A percentile compares a stretch with the other conserved stretches of the same genome.
Conservation (phyloP, 2,797 vertebrate genomes). For the Acanthiza pusilla region DNA sequence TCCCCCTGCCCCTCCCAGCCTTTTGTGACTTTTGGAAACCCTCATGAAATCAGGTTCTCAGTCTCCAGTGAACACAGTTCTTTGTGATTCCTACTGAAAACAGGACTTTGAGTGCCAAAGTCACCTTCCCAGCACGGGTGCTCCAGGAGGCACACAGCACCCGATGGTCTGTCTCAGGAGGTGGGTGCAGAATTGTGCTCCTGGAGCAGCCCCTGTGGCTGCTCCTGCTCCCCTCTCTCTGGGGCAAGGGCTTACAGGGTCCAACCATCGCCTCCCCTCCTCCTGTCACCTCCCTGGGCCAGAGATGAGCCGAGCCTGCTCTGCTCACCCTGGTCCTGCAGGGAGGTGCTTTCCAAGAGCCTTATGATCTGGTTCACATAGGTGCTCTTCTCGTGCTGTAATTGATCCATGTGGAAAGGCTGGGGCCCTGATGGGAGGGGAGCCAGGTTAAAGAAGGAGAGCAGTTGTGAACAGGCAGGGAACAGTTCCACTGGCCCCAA, state of each 20-base stretch:
- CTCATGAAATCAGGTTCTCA: background rate
- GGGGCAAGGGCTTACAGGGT: background rate
- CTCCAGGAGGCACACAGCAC: background rate
- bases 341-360: background rate
- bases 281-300: background rate
- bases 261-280: background rate
- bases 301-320: rapidly evolving
- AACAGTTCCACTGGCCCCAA: background rate
- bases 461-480: background rate
- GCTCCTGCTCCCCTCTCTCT: background rate
- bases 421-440: background rate
- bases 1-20: background rate
- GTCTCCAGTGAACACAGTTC: background rate
- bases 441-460: background rate
- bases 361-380: rapidly evolving
- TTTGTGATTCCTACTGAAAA: background rate
- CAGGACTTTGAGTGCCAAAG: background rate
- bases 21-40: background rate
- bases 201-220: background rate
- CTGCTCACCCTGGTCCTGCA: background rate
- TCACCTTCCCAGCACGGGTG: background rate
- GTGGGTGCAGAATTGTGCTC: rapidly evolving
- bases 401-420: background rate
- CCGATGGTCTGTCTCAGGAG: background rate
- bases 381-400: background rate